Percentiles rank a stretch among this genome's conserved stretches.
phyloP scores from a whole-genome alignment of 2,888 invertebrate species.

The Dinocampus coccinellae region DNA sequence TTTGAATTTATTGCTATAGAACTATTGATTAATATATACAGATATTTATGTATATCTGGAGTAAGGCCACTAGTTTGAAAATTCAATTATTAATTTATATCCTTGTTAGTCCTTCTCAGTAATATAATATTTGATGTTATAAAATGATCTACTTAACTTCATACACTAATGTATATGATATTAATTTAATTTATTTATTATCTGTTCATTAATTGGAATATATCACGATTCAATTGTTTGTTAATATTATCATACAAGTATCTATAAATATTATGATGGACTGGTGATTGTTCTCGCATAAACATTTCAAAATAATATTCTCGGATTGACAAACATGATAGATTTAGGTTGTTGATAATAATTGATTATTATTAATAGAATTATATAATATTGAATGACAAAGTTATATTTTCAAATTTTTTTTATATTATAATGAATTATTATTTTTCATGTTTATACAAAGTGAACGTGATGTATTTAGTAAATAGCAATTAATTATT shows the following conservation, averaged over 20 bases:
- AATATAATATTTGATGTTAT: not conserved
- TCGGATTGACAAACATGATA: not conserved
- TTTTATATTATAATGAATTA: too few species aligned
- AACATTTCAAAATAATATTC: not conserved
- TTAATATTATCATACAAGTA: not conserved
- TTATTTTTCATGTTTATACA: not conserved
- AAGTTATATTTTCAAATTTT: too few species aligned
- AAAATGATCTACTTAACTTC: not conserved
- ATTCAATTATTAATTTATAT: not conserved
- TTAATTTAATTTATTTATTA: not conserved
- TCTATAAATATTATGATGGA: not conserved
- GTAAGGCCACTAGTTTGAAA: not conserved
- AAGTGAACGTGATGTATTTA: too few species aligned
- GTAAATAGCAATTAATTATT: too few species aligned
- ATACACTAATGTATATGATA: not conserved
- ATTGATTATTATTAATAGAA: too few species aligned
- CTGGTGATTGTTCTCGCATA: slow-evolving; percentile 5
- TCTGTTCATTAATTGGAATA: not conserved
- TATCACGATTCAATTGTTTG: not conserved
- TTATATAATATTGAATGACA: too few species aligned
- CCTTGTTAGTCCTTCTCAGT: not conserved
- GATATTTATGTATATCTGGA: not conserved
- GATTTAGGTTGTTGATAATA: too few species aligned
- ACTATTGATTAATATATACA: not conserved
- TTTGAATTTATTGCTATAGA: slow-evolving; percentile 7